Evolutionary conservation across 2,113 vertebrate species (phyloP), one percentile per base, ranked within the genome.

Genomic region (Pardalotus punctatus): DNA sequence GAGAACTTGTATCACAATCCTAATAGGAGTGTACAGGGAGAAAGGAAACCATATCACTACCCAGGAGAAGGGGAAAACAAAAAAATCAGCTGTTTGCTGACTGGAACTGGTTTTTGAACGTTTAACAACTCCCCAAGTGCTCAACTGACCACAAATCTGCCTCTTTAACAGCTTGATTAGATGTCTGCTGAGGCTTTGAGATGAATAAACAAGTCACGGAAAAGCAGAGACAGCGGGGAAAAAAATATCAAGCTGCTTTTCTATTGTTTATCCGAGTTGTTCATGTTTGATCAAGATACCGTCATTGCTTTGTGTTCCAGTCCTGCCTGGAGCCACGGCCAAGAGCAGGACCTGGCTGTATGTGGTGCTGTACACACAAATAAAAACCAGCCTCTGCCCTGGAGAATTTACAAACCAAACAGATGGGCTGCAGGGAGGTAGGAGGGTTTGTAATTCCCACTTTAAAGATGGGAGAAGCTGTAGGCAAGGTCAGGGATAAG

Each of bases 101-200:
- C 62, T 35, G 65, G 64, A 92, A 92, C 90, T 78, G 76, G 2
- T 40, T 88, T 88, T 78, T 81, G 64, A 86, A 40, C 5, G 0
- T 90, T 96, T 93, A 93, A 93, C 93, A 90, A 36, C 86, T 94
- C 90, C 93, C 90, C 64, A 9, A 84, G 64, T 84, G 82, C 82
- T 93, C 10, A 6, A 60, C 79, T 71, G 80, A 82, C 92, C 88
- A 84, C 93, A 84, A 94, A 92, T 93, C 86, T 88, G 88, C 86
- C 88, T 96, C 94, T 74, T 88, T 83, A 96, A 90, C 92, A 95
- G 94, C 96, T 93, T 92, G 94, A 93, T 96, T 88, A 90, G 94
- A 95, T 90, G 92, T 94, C 92, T 92, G 90, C 88, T 74, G 85
- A 94, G 88, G 76, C 82, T 88, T 92, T 67, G 96, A 53, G 90